phyloP scores from a whole-genome alignment of 2,797 vertebrate genomes.

The Thripadectes ignobilis region DNA sequence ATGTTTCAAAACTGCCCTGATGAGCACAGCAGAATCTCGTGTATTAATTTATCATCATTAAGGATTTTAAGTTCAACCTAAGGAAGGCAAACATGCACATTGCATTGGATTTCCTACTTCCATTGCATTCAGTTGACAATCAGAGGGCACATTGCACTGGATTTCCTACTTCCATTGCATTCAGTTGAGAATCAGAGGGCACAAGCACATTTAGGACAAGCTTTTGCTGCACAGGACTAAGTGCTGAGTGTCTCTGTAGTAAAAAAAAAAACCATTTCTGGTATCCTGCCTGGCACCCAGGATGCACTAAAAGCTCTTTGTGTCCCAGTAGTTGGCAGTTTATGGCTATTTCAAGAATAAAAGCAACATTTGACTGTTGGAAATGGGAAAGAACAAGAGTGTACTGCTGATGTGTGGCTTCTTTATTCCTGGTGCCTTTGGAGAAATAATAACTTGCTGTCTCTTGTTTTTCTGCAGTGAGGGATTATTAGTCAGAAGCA shows the following conservation, averaged over 20 bases:
- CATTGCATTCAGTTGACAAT: background rate
- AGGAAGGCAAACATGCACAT: background rate
- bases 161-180: background rate
- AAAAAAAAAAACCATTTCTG: background rate
- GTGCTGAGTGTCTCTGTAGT: background rate
- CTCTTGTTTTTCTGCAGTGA: background rate
- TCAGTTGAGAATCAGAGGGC: background rate
- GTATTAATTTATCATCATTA: slow-evolving; percentile 3
- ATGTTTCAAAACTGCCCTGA: background rate
- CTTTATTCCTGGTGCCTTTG: background rate
- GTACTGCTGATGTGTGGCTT: background rate
- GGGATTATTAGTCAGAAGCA: background rate
- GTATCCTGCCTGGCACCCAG: background rate
- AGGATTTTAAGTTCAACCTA: background rate
- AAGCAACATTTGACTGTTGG: background rate
- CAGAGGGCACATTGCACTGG: background rate
- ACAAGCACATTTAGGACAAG: background rate
- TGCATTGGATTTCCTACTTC: background rate
- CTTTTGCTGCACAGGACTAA: background rate
- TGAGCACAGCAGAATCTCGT: background rate
- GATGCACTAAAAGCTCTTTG: background rate
- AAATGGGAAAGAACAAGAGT: background rate
- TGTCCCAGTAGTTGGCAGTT: background rate
- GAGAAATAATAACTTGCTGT: background rate
- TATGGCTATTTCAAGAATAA: background rate